Evolutionary conservation across 2,888 invertebrate species (phyloP).

Genomic region (Microctonus aethiopoides): DNA sequence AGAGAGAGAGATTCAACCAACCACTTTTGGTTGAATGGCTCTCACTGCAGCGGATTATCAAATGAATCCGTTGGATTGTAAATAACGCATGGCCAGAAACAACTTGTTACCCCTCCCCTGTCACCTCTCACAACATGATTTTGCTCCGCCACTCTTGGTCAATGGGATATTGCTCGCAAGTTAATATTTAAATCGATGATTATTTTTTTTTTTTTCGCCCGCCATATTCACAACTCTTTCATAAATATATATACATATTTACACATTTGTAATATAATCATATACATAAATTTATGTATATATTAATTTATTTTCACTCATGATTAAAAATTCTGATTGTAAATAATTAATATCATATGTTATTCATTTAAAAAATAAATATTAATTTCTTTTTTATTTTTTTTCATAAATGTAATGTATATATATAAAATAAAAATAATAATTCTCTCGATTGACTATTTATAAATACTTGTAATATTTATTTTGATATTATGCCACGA

Average conservation of each 20-base stretch:
- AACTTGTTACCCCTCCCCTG: constrained; percentile 11
- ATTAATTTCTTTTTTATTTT: not conserved
- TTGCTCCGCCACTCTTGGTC: not conserved
- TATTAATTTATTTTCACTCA: not conserved
- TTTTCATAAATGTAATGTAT: too few species aligned
- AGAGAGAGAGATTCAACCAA: too few species aligned
- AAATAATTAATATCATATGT: constrained; percentile 7
- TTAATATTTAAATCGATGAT: constrained; percentile 19
- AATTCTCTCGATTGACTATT: not conserved
- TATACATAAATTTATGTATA: not conserved
- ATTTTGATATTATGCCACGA: not conserved
- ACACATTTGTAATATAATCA: not conserved
- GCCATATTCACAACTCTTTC: not conserved
- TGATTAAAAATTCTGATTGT: constrained; percentile 17
- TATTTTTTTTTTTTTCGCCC: not conserved
- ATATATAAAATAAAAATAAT: not conserved
- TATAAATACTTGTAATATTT: not conserved
- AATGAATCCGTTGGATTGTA: constrained; percentile 30
- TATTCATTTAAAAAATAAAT: not conserved
- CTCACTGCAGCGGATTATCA: constrained; percentile 3
- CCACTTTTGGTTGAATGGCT: constrained; percentile 13
- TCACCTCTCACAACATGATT: not conserved
- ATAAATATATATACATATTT: not conserved
- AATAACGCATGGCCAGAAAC: constrained; percentile 16
- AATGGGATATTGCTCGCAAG: not conserved